Base-by-base conservation (phyloP, 92 coral and sea anemone species). In the Meandrina meandrites region DNA sequence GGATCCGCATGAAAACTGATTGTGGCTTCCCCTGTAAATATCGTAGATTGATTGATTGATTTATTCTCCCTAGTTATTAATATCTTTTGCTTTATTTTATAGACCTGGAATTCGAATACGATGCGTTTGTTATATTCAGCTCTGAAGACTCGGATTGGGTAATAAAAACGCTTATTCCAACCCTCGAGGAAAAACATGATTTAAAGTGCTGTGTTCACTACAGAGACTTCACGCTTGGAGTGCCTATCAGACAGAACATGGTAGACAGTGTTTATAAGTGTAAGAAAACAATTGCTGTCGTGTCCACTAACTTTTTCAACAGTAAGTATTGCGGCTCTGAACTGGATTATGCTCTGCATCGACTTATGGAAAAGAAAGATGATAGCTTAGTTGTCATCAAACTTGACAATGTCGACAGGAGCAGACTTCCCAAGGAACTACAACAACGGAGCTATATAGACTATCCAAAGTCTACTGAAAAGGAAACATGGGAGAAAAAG, bases 121-220 rank as follows among this genome's bases (percentile, higher is more conserved):
- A 76, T 50, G 88, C 82, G 1, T 86, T 60, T 24, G 60, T 86
- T 51, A 78, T 76, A 27, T 86, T 40, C 82, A 86, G 88, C 51
- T 24, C 82, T 13, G 6, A 16, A 18, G 88, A 86, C 83, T 27
- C 68, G 12, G 40, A 77, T 21, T 86, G 82, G 82, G 83, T 78
- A 17, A 24, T 17, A 18, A 17, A 34, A 1, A 77, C 37, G 16
- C 83, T 86, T 30, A 47, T 77, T 24, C 78, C 88, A 27, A 32
- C 69, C 6, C 78, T 86, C 2, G 88, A 86, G 30, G 68, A 66
- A 31, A 78, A 86, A 16, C 77, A 76, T 76, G 76, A 77, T 12
- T 30, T 76, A 3, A 86, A 64, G 78, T 86, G 88, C 30, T 86
- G 88, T 30, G 57, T 86, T 32, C 88, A 86, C 53, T 78, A 57